Evolutionary conservation across 2,113 vertebrate genomes (phyloP), one percentile per base, ranked within the genome.

Genomic region (Cyprinodon variegatus): DNA sequence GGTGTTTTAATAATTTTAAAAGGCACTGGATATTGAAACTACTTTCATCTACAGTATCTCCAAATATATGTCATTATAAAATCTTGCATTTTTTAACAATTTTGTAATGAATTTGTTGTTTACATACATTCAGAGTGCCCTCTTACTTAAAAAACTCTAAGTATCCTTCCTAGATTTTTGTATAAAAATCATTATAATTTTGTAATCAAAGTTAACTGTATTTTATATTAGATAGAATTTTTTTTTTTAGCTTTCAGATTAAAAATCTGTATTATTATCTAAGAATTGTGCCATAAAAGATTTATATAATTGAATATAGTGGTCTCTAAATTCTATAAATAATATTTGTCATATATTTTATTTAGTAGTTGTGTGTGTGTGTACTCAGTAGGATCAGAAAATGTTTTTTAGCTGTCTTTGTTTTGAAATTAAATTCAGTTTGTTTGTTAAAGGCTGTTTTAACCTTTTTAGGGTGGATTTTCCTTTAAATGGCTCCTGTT

Each of bases 401-500:
- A 45, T 11, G 43, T 11, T 11, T 45, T 11, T 45, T 11, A 7
- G 43, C 43, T 45, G 43, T 2, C 43, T 45, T 29, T 53, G 36
- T 22, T 41, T 53, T 29, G 43, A 48, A 63, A 41, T n/a, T 59
- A 41, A 4, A 36, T n/a, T 53, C 61, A 22, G 7, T n/a, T 3
- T 17, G 37, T 53, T 53, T 38, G 43, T 53, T 20, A 17, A 38
- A 40, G 65, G 48, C 8, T 38, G 22, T 46, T 7, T 22, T 45
- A 5, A 76, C 65, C 37, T 15, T 70, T 82, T 76, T 14, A 79
- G 68, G 84, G 86, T 84, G 87, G 75, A 67, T 60, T 85, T 83
- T 76, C 82, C 85, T 82, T 68, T 65, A 59, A 71, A 77, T 74
- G 41, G 37, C 39, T 89, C 70, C 63, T 68, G n/a, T 68, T 50